phyloP scores from a whole-genome alignment of 92 coral and sea anemone species.

The Porites divaricata region DNA sequence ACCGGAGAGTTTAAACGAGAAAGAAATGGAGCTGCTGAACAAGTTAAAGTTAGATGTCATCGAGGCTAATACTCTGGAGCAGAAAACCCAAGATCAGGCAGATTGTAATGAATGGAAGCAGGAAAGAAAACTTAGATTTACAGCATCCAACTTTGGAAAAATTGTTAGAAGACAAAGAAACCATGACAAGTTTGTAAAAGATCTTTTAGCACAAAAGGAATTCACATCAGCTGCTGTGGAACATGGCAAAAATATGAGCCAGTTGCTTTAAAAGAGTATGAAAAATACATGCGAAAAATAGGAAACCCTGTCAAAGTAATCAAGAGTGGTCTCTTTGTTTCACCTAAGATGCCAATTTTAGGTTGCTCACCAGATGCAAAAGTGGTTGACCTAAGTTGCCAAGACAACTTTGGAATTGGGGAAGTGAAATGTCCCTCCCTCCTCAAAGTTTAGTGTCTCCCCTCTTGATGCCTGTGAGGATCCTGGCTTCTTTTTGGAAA shows the following conservation, averaged over 20 bases:
- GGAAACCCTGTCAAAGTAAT: slow-evolving; percentile 55
- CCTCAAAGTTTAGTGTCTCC: slow-evolving; percentile 51
- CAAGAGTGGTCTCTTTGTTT: slow-evolving; percentile 56
- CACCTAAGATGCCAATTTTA: too few relatives aligned
- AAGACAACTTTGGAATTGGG: slow-evolving; percentile 48
- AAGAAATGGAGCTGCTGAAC: too few relatives aligned
- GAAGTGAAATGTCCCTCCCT: slow-evolving; percentile 74
- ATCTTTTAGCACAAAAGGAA: slow-evolving; percentile 38
- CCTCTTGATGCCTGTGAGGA: slow-evolving; percentile 75
- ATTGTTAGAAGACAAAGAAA: too few relatives aligned
- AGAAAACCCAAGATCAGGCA: slow-evolving; percentile 60
- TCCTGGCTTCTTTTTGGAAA: slow-evolving; percentile 42
- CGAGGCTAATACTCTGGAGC: too few relatives aligned
- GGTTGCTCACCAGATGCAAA: slow-evolving; percentile 79
- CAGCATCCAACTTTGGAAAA: too few relatives aligned
- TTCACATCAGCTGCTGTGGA: slow-evolving; percentile 32
- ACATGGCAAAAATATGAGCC: slow-evolving; percentile 66
- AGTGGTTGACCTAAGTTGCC: slow-evolving; percentile 47
- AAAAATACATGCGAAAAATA: slow-evolving; percentile 41
- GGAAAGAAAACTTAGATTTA: too few relatives aligned
- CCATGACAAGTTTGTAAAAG: too few relatives aligned
- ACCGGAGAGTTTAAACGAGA: too few relatives aligned
- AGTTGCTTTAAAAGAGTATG: too few relatives aligned
- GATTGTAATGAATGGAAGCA: too few relatives aligned
- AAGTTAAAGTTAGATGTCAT: too few relatives aligned